These are phyloP conservation scores for Ascaphus truei DNA, from an alignment of 2,113 vertebrate genomes.

Conservation along the genomic window DNA sequence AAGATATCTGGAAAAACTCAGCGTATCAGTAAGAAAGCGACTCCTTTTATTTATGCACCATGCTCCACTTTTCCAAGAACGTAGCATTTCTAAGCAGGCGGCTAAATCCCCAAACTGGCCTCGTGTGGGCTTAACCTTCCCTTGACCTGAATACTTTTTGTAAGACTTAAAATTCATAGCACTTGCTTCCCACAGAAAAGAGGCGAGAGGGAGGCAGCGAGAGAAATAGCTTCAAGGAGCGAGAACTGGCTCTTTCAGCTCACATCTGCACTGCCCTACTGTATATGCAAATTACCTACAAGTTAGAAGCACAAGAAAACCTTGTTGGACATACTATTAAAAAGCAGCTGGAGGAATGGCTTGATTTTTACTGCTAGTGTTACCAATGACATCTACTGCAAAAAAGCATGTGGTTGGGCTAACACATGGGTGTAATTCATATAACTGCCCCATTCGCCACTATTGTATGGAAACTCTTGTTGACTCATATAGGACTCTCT, in stretches of 20 bases:
- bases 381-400: too few relatives aligned
- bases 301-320: too few relatives aligned
- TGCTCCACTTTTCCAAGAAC: neutral
- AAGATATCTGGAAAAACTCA: too few relatives aligned
- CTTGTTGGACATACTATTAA: too few relatives aligned
- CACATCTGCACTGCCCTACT: neutral
- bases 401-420: too few relatives aligned
- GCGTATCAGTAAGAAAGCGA: too few relatives aligned
- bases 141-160: slow-evolving; percentile 5
- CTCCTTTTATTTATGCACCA: neutral
- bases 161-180: slow-evolving; percentile 7
- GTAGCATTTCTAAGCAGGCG: slow-evolving; percentile 12
- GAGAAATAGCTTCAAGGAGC: neutral
- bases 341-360: too few relatives aligned
- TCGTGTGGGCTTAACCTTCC: neutral
- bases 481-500: too few relatives aligned
- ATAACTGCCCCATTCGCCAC: too few relatives aligned
- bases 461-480: too few relatives aligned
- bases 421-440: too few relatives aligned
- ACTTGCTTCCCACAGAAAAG: neutral
- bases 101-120: slow-evolving; percentile 3
- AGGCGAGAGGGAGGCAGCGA: neutral
- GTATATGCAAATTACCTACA: neutral
- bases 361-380: too few relatives aligned
- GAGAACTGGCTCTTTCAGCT: neutral